These are phyloP conservation scores for Palloptera scutellata DNA, from an alignment of 2,888 invertebrate genomes.

Conservation along the genomic window DNA sequence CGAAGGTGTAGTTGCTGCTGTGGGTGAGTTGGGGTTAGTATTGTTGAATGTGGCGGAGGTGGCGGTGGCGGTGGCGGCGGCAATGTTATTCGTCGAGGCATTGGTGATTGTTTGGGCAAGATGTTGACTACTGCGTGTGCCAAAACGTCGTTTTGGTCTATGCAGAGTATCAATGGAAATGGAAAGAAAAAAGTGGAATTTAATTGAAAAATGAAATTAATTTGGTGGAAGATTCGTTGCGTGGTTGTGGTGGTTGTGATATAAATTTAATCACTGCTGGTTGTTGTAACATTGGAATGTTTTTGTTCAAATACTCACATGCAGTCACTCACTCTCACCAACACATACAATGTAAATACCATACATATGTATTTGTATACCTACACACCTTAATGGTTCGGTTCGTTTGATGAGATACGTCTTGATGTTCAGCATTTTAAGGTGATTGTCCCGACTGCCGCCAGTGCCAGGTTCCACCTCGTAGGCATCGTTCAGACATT, in stretches of 20 bases:
- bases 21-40: slow-evolving; percentile 5
- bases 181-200: slow-evolving; percentile 8
- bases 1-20: slow-evolving; percentile 25
- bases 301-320: no score
- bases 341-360: no score
- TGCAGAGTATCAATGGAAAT: background rate
- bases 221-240: background rate
- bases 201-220: slow-evolving; percentile 6
- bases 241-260: background rate
- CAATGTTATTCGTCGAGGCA: slow-evolving; percentile 2
- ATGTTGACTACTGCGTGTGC: slow-evolving; percentile 56
- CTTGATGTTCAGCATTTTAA: slow-evolving; percentile 84
- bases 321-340: no score
- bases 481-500: slow-evolving; percentile 86
- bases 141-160: slow-evolving; percentile 61
- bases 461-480: slow-evolving; percentile 95
- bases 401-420: slow-evolving; percentile 88
- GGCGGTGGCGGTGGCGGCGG: slow-evolving; percentile 31
- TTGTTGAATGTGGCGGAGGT: background rate
- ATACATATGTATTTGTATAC: no score
- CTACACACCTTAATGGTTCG: slow-evolving; percentile 72
- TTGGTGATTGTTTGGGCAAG: slow-evolving; percentile 37
- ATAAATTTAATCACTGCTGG: background rate
- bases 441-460: slow-evolving; percentile 80
- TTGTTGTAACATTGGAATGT: slow-evolving; percentile 17